Percentiles rank a stretch among this genome's conserved stretches.
These are phyloP conservation scores for Menidia beryllina DNA, from an alignment of 2,113 vertebrate species.

Conservation along the genomic window DNA sequence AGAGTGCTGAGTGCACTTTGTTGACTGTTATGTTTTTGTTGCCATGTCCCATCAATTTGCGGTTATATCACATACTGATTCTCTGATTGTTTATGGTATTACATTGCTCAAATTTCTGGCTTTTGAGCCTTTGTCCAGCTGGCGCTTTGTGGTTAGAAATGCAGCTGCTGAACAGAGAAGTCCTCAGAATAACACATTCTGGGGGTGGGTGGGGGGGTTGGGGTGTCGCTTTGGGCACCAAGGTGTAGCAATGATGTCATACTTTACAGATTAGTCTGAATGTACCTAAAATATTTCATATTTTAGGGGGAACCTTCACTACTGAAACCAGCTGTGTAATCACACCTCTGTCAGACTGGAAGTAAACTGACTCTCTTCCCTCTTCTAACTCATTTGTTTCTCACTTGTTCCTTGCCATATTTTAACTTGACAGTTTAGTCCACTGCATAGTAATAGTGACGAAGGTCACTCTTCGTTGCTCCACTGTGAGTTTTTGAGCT, in stretches of 20 bases:
- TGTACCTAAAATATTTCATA: slow-evolving; percentile 22
- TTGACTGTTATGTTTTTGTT: too few species aligned
- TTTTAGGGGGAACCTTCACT: slow-evolving; percentile 20
- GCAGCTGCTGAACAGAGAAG: slow-evolving; percentile 9
- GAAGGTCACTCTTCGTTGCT: slow-evolving; percentile 14
- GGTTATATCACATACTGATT: not conserved
- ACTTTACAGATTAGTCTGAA: slow-evolving; percentile 41
- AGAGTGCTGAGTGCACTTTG: not conserved
- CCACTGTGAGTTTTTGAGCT: not conserved
- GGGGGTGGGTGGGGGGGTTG: too few species aligned
- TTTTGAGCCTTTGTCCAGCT: not conserved
- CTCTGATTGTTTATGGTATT: not conserved
- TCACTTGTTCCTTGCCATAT: slow-evolving; percentile 12
- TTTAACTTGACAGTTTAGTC: slow-evolving; percentile 32
- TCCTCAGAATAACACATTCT: not conserved
- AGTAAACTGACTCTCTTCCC: not conserved
- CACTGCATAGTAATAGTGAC: not conserved
- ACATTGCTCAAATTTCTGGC: not conserved
- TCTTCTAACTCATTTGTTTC: slow-evolving; percentile 14
- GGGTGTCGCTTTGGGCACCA: slow-evolving; percentile 8
- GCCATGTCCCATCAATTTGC: too few species aligned
- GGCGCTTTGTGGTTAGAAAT: not conserved
- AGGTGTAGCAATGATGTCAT: slow-evolving; percentile 10
- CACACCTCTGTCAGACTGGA: slow-evolving; percentile 21
- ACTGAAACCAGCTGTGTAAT: slow-evolving; percentile 23